These are phyloP conservation scores for Phorcus lineatus DNA, from an alignment of 2,888 invertebrate genomes.

Conservation along the genomic window DNA sequence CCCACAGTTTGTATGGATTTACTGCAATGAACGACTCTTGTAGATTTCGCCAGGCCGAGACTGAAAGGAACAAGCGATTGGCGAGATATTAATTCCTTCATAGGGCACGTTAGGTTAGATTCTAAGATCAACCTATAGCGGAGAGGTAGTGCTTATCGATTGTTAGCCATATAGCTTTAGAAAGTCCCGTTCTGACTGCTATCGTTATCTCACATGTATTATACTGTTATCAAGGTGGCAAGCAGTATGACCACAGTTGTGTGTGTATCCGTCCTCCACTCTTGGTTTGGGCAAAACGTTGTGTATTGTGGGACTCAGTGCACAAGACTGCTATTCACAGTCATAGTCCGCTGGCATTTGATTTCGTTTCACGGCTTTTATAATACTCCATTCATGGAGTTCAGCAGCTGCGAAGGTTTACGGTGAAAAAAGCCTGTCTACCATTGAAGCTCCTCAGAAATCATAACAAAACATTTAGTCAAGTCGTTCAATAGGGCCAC, in stretches of 20 bases:
- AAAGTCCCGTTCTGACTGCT: conserved; percentile 13
- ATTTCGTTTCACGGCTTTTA: conserved; percentile 24
- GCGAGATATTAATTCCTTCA: conserved; percentile 29
- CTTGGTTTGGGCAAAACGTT: conserved; percentile 34
- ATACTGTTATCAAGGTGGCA: background rate
- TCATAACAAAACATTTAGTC: conserved; percentile 40
- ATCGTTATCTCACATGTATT: conserved; percentile 18
- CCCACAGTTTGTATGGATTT: conserved; percentile 16
- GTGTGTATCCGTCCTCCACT: background rate
- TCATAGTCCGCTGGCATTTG: conserved; percentile 28
- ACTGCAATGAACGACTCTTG: conserved; percentile 2
- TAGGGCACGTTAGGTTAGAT: conserved; percentile 28
- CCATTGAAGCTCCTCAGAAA: conserved; percentile 14
- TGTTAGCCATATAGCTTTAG: conserved; percentile 11
- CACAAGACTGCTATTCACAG: conserved; percentile 25
- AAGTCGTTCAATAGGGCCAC: conserved; percentile 34
- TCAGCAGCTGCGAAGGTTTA: conserved; percentile 21
- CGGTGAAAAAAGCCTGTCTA: conserved; percentile 15
- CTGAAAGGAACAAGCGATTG: conserved; percentile 21
- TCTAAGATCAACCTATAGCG: conserved; percentile 20
- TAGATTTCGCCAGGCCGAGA: conserved; percentile 1
- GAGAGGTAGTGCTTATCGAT: conserved; percentile 17
- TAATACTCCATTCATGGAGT: conserved; percentile 30
- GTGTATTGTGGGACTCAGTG: conserved; percentile 26
- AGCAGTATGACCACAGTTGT: conserved; percentile 1